phyloP scores from a whole-genome alignment of 1,140 invertebrate genomes.

The Heterodera carotae region DNA sequence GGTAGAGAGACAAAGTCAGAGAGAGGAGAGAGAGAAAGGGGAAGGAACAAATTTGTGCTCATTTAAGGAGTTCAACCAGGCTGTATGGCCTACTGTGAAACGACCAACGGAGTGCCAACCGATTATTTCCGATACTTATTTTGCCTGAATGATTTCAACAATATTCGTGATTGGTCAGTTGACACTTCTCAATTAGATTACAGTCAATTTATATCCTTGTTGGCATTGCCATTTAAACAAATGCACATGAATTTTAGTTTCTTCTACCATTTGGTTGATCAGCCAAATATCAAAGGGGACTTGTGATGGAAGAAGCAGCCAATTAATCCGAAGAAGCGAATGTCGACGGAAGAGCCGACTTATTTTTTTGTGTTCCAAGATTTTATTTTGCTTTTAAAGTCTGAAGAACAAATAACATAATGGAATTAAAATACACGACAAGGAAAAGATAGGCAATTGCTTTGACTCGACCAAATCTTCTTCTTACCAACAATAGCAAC shows the following conservation, averaged over 20 bases:
- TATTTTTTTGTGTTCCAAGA: no score
- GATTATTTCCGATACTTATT: slow-evolving; percentile 61
- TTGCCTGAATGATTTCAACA: slow-evolving; percentile 62
- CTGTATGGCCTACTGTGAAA: slow-evolving; percentile 62
- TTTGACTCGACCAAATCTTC: no score
- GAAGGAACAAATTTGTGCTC: not conserved
- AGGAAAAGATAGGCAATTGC: no score
- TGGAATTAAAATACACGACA: no score
- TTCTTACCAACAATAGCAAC: no score
- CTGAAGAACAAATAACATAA: no score
- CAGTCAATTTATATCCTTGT: no score
- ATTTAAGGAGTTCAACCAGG: slow-evolving; percentile 50
- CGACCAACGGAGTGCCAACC: slow-evolving; percentile 65
- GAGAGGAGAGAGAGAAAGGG: not conserved
- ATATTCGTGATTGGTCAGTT: slow-evolving; percentile 56
- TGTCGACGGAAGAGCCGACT: no score
- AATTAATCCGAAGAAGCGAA: slow-evolving; percentile 70
- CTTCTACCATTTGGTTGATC: slow-evolving; percentile 53
- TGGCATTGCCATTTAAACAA: not conserved
- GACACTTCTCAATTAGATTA: no score
- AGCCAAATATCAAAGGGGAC: slow-evolving; percentile 64
- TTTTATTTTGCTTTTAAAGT: no score
- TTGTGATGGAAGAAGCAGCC: slow-evolving; percentile 39
- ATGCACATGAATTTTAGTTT: slow-evolving; percentile 41
- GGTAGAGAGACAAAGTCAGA: not conserved